Evolutionary conservation across 2,888 invertebrate species (phyloP), one percentile per base, ranked within the genome.

Genomic region (Drosophila quinaria): DNA sequence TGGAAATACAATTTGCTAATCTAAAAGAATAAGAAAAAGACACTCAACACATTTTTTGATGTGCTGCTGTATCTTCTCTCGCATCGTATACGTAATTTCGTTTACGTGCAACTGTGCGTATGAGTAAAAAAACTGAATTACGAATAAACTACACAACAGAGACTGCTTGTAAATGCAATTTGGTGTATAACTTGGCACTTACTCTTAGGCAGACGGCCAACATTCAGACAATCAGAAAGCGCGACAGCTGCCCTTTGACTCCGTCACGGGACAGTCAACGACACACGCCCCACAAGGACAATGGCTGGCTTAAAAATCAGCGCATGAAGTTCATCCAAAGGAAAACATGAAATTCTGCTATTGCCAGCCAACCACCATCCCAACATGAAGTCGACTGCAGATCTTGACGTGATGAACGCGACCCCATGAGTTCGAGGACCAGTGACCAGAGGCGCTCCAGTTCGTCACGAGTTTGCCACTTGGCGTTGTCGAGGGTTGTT

Each of bases 391-490:
- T 44, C 29, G 61, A 60, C 67, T 50, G 60, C 29, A 42, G 59
- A 17, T 69, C 76, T 74, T 78, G 64, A 74, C 79, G 61, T 70
- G 69, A 61, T 65, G 63, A 60, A 77, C 61, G 63, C 68, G 37
- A 60, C 25, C 42, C 63, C 67, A 63, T 59, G 42, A 55, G 52
- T 56, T 49, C 51, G 51, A 63, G 78, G 44, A 59, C 63, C 65
- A 65, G 65, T 58, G 64, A 56, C 61, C 74, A 54, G 50, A 22
- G 58, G 39, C 47, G 58, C 68, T 47, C 31, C 65, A 69, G 84
- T 73, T 87, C 87, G 72, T 81, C 81, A 73, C 63, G 78, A 78
- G 69, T 61, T 78, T 67, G 70, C 55, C 69, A 70, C 81, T 84
- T 71, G 66, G 37, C 54, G 37, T 56, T 49, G 52, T 61, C 58